Base-by-base conservation (phyloP, 2,797 vertebrate species). In the Ispidina lecontei region DNA sequence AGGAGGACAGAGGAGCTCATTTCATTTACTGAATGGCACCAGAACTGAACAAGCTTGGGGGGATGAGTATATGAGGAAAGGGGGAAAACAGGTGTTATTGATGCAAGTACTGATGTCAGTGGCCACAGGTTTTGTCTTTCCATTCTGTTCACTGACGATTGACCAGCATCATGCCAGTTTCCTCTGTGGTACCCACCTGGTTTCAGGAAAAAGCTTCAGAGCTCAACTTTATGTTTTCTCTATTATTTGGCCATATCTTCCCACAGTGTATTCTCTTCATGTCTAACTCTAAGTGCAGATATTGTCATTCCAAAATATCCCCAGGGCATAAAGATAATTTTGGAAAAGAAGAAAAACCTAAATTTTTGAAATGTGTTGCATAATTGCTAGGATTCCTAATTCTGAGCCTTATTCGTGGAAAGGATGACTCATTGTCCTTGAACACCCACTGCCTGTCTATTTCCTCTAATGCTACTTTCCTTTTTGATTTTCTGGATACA, bases 361-460 rank as follows among this genome's bases (percentile, higher is more conserved):
- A 88, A 90, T 68, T 84, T 96, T 79, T 87, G 77, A 71, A 92
- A 87, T 84, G 86, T 84, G 74, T 85, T 94, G 31, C 85, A 71
- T 91, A 76, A 89, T 93, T 88, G 92, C 90, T 92, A 90, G 37
- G 84, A 77, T 96, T 94, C 54, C 35, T 91, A 67, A 80, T 90
- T 87, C 67, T 54, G 60, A 91, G 49, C 62, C 62, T 72, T 93
- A 81, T 94, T 94, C 89, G 84, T 86, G 55, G 63, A 63, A 87
- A 74, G 35, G 49, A 87, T 94, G 95, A 94, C 85, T 95, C 93
- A 94, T 49, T 81, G 85, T 78, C 90, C 91, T 92, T 92, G 69
- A 93, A 93, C 84, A 91, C 93, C 91, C 87, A 91, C 89, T 62
- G 91, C 63, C 91, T 95, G 80, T 87, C 91, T 63, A 84, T 92